Evolutionary conservation across 2,113 vertebrate species (phyloP).

Genomic region (Chauna torquata): DNA sequence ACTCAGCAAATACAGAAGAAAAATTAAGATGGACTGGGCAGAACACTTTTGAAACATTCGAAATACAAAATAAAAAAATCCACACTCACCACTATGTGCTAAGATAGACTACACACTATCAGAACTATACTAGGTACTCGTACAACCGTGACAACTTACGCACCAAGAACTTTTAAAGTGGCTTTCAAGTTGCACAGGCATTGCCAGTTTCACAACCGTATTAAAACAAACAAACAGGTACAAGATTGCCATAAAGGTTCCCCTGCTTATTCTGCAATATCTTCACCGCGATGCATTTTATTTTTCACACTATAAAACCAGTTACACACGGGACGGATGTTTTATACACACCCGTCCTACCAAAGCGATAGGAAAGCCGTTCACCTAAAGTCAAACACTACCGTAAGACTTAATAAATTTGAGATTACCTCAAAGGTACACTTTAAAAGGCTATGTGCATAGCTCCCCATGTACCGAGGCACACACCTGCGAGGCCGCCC

Average conservation of each 20-base stretch:
- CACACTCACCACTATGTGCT: rapidly evolving
- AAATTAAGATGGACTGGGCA: neutral
- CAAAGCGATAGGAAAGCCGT: rapidly evolving
- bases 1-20: neutral
- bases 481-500: neutral
- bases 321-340: rapidly evolving
- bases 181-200: neutral
- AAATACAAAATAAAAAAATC: neutral
- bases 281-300: neutral
- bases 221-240: neutral
- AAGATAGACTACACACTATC: too few species aligned
- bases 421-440: rapidly evolving
- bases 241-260: neutral
- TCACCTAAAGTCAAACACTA: neutral
- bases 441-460: rapidly evolving
- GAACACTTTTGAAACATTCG: neutral
- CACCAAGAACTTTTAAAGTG: neutral
- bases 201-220: neutral
- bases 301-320: neutral
- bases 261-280: neutral
- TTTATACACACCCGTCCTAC: rapidly evolving
- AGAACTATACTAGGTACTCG: neutral
- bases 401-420: rapidly evolving
- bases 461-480: too few species aligned
- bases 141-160: neutral